A percentile compares a stretch with the other conserved stretches of the same genome.
phyloP scores from a whole-genome alignment of 2,797 vertebrate species.

The Florisuga fusca region DNA sequence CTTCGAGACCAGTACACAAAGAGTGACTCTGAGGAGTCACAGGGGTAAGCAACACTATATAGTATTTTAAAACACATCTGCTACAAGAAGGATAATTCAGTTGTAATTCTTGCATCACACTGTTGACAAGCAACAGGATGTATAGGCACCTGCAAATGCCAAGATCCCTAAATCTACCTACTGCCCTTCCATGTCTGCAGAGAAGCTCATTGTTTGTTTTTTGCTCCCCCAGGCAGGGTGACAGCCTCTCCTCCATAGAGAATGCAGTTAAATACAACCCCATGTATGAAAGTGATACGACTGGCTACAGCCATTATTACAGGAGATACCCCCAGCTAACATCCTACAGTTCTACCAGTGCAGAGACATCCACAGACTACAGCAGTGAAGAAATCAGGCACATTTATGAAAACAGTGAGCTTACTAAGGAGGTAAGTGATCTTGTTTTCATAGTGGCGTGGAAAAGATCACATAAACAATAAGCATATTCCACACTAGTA shows the following conservation, averaged over 20 bases:
- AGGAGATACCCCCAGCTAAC: conserved; percentile 85
- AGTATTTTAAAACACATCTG: neutral
- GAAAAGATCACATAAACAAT: neutral
- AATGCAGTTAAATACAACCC: conserved; percentile 93
- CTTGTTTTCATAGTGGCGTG: neutral
- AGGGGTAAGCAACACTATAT: conserved; percentile 78
- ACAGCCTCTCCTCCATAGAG: conserved; percentile 89
- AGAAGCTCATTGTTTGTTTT: conserved; percentile 19
- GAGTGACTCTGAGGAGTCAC: conserved; percentile 83
- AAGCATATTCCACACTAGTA: neutral
- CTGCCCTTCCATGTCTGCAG: conserved; percentile 7
- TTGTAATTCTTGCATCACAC: neutral
- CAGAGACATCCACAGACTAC: conserved; percentile 90
- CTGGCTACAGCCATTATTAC: conserved; percentile 87
- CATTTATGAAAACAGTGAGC: conserved; percentile 93
- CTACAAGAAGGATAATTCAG: neutral
- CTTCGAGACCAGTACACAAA: conserved; percentile 85
- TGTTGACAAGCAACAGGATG: neutral
- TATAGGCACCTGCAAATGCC: neutral
- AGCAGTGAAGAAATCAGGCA: conserved; percentile 95
- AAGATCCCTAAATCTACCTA: neutral
- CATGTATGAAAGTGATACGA: conserved; percentile 90
- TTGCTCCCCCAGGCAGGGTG: conserved; percentile 80
- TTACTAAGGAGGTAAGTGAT: conserved; percentile 89
- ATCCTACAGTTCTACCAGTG: conserved; percentile 85